Evolutionary conservation across 2,797 vertebrate species (phyloP), one percentile per base, ranked within the genome.

Genomic region (Rhinogobio ventralis): DNA sequence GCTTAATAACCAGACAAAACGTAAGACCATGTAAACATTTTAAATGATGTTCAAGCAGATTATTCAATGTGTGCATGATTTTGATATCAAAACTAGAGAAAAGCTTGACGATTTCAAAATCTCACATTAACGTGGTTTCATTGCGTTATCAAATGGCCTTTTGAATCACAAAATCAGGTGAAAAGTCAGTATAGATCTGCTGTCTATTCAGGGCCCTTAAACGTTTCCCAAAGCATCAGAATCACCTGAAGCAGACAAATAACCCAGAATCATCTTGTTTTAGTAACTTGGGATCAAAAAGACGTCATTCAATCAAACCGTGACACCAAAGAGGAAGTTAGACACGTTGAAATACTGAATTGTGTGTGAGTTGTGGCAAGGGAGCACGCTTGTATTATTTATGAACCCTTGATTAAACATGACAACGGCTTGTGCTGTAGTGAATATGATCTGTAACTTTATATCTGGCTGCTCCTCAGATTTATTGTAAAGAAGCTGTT

Each of bases 321-420:
- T 42, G 46, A 81, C 49, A 55, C 64, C 20, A 80, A 55, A 80
- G 62, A 42, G 28, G 42, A 80, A 30, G 79, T 39, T 81, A 68
- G 64, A 69, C 30, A n/a, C 5, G 14, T 81, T 42, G n/a, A 55
- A 68, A 36, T 25, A 55, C 46, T 69, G 49, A 68, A 68, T 53
- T 51, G 64, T 69, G 46, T 53, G 64, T 80, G 46, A 46, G 64
- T 28, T 42, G 46, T 39, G 66, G 66, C 79, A 81, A 68, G 66
- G 66, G 64, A 81, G 46, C 64, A 69, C 7, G 64, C 46, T 36
- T 81, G 79, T 68, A 53, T 81, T 81, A 69, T 81, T 81, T 81
- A 69, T 53, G 49, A 81, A 30, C 23, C 5, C 8, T 55, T 81
- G 79, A 81, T 81, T 81, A 81, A 66, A 75, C 60, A 66, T 0